These are phyloP conservation scores for Neoarius graeffei DNA, from an alignment of 2,113 vertebrate genomes.

Conservation along the genomic window DNA sequence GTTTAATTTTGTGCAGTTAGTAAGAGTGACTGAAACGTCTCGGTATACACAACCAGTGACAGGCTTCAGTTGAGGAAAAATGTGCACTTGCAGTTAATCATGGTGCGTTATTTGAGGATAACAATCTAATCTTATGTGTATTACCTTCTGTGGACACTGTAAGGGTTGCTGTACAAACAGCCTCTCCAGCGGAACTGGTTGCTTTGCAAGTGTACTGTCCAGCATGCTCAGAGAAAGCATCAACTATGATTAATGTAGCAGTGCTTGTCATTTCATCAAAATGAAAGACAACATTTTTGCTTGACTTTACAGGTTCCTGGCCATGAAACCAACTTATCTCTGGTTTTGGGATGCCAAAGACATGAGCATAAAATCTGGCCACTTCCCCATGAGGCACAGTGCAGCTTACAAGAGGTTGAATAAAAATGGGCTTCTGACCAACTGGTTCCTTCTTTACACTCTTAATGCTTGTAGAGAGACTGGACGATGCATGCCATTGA, in stretches of 20 bases:
- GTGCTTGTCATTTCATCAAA: conserved; percentile 87
- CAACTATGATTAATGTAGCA: conserved; percentile 90
- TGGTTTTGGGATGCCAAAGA: conserved; percentile 82
- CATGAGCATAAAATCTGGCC: conserved; percentile 85
- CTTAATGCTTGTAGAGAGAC: conserved; percentile 72
- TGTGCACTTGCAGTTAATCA: conserved; percentile 38
- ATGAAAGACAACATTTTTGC: conserved; percentile 86
- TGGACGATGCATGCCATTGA: conserved; percentile 76
- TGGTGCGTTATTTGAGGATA: conserved; percentile 43
- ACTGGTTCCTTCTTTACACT: conserved; percentile 78
- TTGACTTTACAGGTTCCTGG: conserved; percentile 77
- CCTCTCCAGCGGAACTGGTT: conserved; percentile 80
- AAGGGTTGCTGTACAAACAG: conserved; percentile 75
- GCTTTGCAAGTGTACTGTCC: conserved; percentile 89
- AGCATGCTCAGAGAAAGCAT: conserved; percentile 87
- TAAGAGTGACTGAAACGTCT: conserved; percentile 31
- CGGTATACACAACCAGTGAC: conserved; percentile 21
- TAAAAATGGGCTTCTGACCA: conserved; percentile 86
- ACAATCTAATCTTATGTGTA: conserved; percentile 36
- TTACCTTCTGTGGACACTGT: conserved; percentile 78
- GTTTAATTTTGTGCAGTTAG: conserved; percentile 58
- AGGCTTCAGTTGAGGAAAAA: conserved; percentile 24
- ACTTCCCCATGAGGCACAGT: conserved; percentile 83
- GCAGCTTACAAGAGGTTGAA: conserved; percentile 85
- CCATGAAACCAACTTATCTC: conserved; percentile 90